Percentiles rank a stretch among this genome's conserved stretches.
These are phyloP conservation scores for Saccostrea echinata DNA, from an alignment of 1,140 invertebrate genomes.

Conservation along the genomic window DNA sequence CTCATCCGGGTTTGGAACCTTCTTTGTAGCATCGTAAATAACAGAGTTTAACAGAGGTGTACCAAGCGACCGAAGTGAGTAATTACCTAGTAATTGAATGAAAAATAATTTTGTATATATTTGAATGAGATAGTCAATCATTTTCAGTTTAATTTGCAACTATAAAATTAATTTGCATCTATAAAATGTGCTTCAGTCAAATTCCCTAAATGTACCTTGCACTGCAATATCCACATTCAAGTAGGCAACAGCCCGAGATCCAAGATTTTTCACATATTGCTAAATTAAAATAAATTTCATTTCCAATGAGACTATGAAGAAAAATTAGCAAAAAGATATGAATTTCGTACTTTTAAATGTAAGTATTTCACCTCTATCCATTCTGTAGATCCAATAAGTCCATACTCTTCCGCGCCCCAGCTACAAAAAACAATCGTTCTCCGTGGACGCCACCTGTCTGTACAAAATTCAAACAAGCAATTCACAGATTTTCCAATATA, in stretches of 20 bases:
- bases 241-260: conserved; percentile 71
- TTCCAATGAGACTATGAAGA: not conserved
- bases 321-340: too few species aligned
- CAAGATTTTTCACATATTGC: conserved; percentile 72
- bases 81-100: conserved; percentile 60
- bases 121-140: too few species aligned
- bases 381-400: conserved; percentile 71
- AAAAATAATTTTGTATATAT: not conserved
- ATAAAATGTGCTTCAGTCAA: too few species aligned
- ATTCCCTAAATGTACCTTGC: conserved; percentile 55
- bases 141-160: too few species aligned
- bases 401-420: conserved; percentile 75
- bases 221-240: conserved; percentile 76
- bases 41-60: conserved; percentile 62
- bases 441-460: conserved; percentile 72
- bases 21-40: conserved; percentile 60
- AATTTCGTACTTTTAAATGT: too few species aligned
- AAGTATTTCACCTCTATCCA: conserved; percentile 69
- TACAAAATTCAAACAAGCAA: not conserved
- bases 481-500: too few species aligned
- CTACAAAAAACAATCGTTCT: conserved; percentile 73
- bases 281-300: conserved; percentile 48
- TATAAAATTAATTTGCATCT: too few species aligned
- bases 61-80: conserved; percentile 45
- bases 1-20: conserved; percentile 74